These are phyloP conservation scores for Eutrigla gurnardus DNA, from an alignment of 2,797 vertebrate genomes.

Conservation along the genomic window DNA sequence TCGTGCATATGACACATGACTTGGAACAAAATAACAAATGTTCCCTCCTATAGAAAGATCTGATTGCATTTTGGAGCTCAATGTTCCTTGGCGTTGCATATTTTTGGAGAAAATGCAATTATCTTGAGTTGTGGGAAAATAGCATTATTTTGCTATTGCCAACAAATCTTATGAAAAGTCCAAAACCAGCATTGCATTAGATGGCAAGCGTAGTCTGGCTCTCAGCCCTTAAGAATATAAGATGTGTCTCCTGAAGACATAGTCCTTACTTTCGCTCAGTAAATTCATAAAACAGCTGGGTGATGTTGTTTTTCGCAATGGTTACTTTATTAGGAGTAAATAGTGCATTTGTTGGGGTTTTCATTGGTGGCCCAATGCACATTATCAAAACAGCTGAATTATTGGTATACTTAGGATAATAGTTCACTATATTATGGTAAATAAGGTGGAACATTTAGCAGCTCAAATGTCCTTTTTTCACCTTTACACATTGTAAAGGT, in stretches of 20 bases:
- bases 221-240: neutral
- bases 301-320: neutral
- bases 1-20: slow-evolving; percentile 27
- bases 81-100: neutral
- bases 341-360: neutral
- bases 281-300: neutral
- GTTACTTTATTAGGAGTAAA: neutral
- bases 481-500: slow-evolving; percentile 8
- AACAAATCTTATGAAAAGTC: slow-evolving; percentile 21
- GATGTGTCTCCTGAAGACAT: neutral
- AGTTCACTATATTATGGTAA: slow-evolving; percentile 28
- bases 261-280: neutral
- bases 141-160: slow-evolving; percentile 9
- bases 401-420: slow-evolving; percentile 37
- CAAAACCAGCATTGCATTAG: neutral
- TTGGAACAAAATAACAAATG: slow-evolving; percentile 17
- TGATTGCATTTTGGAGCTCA: slow-evolving; percentile 28
- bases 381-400: slow-evolving; percentile 27
- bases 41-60: slow-evolving; percentile 31
- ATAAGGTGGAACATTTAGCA: slow-evolving; percentile 31
- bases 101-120: slow-evolving; percentile 12
- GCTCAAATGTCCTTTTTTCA: slow-evolving; percentile 25
- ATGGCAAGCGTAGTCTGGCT: neutral
- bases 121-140: neutral
- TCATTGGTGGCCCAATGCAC: neutral